These are phyloP conservation scores for Euplagia quadripunctaria DNA, from an alignment of 2,888 invertebrate species.

Conservation along the genomic window DNA sequence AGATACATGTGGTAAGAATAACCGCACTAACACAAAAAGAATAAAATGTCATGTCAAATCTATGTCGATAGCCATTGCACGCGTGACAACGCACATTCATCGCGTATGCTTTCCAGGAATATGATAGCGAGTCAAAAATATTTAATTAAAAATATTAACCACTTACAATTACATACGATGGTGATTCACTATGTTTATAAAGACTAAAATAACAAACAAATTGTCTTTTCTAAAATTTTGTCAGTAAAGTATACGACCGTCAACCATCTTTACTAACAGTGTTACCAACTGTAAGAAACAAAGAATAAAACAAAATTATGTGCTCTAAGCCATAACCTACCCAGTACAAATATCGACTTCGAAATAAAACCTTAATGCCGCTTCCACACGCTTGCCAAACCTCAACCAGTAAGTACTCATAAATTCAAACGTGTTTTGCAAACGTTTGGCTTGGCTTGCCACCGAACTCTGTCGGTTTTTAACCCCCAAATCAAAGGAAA, in stretches of 20 bases:
- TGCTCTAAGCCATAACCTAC: background rate
- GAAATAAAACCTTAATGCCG: too few relatives aligned
- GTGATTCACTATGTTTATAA: slow-evolving; percentile 59
- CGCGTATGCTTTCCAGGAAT: slow-evolving; percentile 54
- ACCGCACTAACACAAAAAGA: slow-evolving; percentile 83
- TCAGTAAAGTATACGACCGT: slow-evolving; percentile 79
- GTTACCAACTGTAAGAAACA: slow-evolving; percentile 65
- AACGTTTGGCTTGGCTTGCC: too few relatives aligned
- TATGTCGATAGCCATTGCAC: slow-evolving; percentile 86
- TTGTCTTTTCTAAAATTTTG: slow-evolving; percentile 68
- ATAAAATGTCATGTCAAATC: slow-evolving; percentile 85
- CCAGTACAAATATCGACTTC: background rate
- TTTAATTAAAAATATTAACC: slow-evolving; percentile 55
- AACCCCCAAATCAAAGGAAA: too few relatives aligned
- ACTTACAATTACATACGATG: slow-evolving; percentile 82
- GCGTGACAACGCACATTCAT: slow-evolving; percentile 86
- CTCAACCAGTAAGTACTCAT: too few relatives aligned
- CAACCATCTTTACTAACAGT: slow-evolving; percentile 79
- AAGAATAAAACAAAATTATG: slow-evolving; percentile 31
- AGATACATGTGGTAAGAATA: slow-evolving; percentile 86
- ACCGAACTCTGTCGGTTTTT: too few relatives aligned
- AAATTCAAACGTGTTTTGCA: too few relatives aligned
- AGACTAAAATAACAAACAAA: slow-evolving; percentile 62
- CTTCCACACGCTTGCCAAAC: too few relatives aligned
- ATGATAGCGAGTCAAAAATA: slow-evolving; percentile 43